Conservation (phyloP, 1,140 invertebrate species). For the Drosophila tsacasi region DNA sequence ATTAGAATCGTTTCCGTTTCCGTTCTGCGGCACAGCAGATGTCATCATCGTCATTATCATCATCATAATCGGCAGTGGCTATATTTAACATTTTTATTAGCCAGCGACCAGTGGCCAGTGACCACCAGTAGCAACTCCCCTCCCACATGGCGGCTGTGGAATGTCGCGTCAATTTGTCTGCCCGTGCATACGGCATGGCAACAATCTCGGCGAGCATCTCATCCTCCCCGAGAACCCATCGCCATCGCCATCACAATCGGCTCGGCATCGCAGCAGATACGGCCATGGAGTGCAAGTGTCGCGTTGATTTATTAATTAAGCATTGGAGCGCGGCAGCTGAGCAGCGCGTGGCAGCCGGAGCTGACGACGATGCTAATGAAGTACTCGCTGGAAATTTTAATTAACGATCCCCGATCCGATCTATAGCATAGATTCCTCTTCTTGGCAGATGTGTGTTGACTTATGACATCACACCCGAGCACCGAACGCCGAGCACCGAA, state of each 20-base stretch:
- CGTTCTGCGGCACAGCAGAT: constrained; percentile 37
- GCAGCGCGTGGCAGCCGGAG: constrained; percentile 69
- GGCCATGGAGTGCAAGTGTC: constrained; percentile 82
- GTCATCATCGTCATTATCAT: constrained; percentile 22
- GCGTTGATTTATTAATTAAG: constrained; percentile 85
- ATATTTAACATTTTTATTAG: constrained; percentile 71
- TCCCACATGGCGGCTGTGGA: constrained; percentile 51
- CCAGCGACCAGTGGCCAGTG: constrained; percentile 20
- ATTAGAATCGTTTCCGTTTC: constrained; percentile 78
- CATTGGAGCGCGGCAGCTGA: constrained; percentile 68
- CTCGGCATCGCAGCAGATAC: constrained; percentile 45
- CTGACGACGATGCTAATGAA: constrained; percentile 72
- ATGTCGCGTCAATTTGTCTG: constrained; percentile 83
- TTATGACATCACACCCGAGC: constrained; percentile 75
- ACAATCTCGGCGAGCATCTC: constrained; percentile 56
- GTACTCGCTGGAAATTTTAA: constrained; percentile 80
- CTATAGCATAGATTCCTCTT: constrained; percentile 47
- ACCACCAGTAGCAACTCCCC: constrained; percentile 23
- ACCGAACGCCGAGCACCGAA: constrained; percentile 37
- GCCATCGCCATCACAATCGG: constrained; percentile 17
- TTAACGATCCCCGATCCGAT: constrained; percentile 73
- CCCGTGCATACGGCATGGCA: constrained; percentile 59
- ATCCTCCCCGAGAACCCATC: constrained; percentile 29
- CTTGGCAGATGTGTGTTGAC: constrained; percentile 61
- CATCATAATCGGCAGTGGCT: constrained; percentile 41